phyloP scores from a whole-genome alignment of 2,113 vertebrate genomes.

The Panthera tigris region DNA sequence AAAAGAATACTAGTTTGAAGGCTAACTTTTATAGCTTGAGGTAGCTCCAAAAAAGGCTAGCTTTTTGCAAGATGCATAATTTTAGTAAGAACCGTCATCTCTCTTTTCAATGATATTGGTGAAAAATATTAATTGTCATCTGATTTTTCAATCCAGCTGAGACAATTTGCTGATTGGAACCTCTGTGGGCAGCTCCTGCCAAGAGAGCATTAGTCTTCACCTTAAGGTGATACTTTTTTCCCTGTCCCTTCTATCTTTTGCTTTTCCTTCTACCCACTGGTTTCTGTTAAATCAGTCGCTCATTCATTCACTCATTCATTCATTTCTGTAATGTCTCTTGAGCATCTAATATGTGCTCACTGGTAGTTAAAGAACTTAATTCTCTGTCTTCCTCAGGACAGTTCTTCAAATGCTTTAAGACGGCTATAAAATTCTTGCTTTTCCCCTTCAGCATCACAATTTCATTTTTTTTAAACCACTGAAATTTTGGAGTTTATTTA shows the following conservation, averaged over 20 bases:
- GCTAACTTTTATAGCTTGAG: not conserved
- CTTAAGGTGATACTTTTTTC: not conserved
- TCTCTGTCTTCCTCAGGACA: not conserved
- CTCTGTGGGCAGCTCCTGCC: not conserved
- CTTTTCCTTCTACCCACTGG: not conserved
- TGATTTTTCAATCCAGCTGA: not conserved
- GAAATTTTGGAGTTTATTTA: no score
- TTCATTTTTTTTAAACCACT: not conserved
- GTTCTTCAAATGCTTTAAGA: not conserved
- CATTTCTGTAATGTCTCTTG: not conserved
- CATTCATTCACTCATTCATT: not conserved
- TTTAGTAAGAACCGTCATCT: not conserved
- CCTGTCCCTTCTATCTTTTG: not conserved
- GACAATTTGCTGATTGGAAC: not conserved
- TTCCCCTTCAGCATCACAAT: not conserved
- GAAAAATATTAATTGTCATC: not conserved
- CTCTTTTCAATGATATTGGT: not conserved
- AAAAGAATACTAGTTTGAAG: not conserved
- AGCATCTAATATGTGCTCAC: not conserved
- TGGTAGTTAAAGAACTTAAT: not conserved
- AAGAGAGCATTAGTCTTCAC: not conserved
- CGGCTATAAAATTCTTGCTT: not conserved
- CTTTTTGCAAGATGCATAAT: not conserved
- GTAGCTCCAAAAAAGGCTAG: not conserved
- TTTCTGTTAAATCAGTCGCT: not conserved